Evolutionary conservation across 1,140 invertebrate species (phyloP), one percentile per base, ranked within the genome.

Genomic region (Drosophila micromelanica): DNA sequence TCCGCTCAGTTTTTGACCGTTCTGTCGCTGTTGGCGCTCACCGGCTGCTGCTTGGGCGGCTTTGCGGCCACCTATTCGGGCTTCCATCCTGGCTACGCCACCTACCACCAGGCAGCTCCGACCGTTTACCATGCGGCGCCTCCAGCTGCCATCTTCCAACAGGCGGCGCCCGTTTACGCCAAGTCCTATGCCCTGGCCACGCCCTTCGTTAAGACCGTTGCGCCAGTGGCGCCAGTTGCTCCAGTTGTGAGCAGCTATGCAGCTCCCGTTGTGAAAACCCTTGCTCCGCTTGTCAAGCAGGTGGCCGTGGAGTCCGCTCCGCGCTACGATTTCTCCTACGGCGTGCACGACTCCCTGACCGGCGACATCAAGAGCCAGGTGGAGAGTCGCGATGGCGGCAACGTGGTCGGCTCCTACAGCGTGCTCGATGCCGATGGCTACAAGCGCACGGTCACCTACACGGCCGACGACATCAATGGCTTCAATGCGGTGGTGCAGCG

Each of bases 321-420:
- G 0, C 92, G 93, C 45, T 94, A 94, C 73, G 89, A 91, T 52
- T 94, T 93, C 90, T 91, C 92, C 2, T 94, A 91, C 57, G 86
- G 89, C n/a, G 82, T 93, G n/a, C 92, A 94, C 55, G 94, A 94
- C 75, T 92, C 92, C 8, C 76, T 92, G 68, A 95, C 93, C 62
- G 94, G 95, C 3, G 94, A 94, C 72, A 92, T 93, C 70, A 94
- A 94, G 91, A 92, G 91, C 45, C 93, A 94, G 68, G 91, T 93
- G 78, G 94, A 94, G 92, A 93, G 91, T 49, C 92, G 94, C 23
- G 91, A 93, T 35, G 94, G 94, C 9, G 94, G 93, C 92, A 91
- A 92, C 64, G 91, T 92, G 15, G 91, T 92, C 46, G 93, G 93
- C 4, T 92, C 90, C 35, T 95, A 95, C 92, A 93, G 93, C 23